A percentile compares a stretch with the other conserved stretches of the same genome.
Conservation (phyloP, 2,888 invertebrate species). For the Ethmia dodecea region DNA sequence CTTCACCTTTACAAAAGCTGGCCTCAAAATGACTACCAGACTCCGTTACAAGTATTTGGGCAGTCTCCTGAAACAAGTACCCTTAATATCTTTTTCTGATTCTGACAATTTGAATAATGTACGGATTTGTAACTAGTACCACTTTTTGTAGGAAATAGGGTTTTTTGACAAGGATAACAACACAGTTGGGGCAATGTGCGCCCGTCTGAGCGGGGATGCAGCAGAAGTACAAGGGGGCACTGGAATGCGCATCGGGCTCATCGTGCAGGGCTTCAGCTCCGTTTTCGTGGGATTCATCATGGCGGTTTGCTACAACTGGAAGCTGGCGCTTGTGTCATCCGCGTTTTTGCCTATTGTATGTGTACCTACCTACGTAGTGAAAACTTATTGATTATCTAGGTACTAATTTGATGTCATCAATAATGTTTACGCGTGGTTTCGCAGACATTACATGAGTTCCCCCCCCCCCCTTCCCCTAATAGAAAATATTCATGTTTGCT, state of each 20-base stretch:
- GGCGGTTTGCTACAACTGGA: conserved; percentile 78
- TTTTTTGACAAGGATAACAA: conserved; percentile 80
- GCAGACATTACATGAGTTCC: no score
- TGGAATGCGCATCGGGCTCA: conserved; percentile 77
- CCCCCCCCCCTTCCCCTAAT: no score
- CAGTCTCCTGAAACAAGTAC: conserved; percentile 76
- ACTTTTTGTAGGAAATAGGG: conserved; percentile 78
- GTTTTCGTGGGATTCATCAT: conserved; percentile 76
- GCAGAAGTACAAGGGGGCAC: conserved; percentile 81
- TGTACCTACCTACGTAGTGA: no score
- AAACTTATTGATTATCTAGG: no score
- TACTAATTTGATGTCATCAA: no score
- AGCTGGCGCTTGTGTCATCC: conserved; percentile 78
- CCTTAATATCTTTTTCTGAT: neutral
- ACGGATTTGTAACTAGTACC: no score
- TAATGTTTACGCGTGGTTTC: no score
- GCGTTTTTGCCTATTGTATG: conserved; percentile 78
- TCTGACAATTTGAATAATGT: no score
- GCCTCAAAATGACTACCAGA: conserved; percentile 85
- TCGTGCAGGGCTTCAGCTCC: conserved; percentile 79
- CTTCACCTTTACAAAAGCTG: conserved; percentile 85
- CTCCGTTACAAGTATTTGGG: conserved; percentile 66
- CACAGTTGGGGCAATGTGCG: conserved; percentile 80
- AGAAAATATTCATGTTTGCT: no score
- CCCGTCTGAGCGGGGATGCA: conserved; percentile 80